Conservation (phyloP, 2,797 vertebrate genomes). For the Cossypha dichroa region DNA sequence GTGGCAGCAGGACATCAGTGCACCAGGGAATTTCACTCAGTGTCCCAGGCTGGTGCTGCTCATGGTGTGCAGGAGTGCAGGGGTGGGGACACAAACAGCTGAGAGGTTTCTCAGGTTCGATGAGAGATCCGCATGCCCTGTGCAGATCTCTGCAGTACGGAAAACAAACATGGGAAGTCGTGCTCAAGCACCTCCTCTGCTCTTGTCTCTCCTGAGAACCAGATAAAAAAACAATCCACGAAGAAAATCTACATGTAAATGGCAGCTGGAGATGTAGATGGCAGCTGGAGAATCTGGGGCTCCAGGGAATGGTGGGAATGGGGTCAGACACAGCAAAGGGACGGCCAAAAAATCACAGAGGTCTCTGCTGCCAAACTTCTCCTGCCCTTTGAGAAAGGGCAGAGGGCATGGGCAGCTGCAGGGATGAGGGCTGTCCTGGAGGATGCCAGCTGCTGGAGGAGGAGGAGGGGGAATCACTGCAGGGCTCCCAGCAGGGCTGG, state of each 20-base stretch:
- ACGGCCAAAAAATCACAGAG: neutral
- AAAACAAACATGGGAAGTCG: neutral
- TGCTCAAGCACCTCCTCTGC: neutral
- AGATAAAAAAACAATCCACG: neutral
- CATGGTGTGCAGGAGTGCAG: fast-evolving
- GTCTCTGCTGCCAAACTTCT: neutral
- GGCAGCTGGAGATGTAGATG: neutral
- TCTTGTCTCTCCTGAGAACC: neutral
- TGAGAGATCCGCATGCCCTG: neutral
- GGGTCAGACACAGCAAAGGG: neutral
- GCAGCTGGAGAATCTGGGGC: neutral
- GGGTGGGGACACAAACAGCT: neutral
- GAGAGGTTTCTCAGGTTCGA: neutral
- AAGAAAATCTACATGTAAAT: neutral
- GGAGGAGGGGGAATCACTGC: neutral
- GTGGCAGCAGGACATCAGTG: neutral
- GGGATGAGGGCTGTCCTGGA: neutral
- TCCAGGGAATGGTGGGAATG: conserved; percentile 1
- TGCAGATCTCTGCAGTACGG: neutral
- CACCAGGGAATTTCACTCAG: fast-evolving
- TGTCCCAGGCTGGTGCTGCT: neutral
- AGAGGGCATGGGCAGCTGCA: neutral
- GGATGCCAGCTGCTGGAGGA: neutral
- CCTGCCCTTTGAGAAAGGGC: neutral
- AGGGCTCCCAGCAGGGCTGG: fast-evolving